Conservation (phyloP, 2,888 invertebrate species). For the Drosophila mettleri region DNA sequence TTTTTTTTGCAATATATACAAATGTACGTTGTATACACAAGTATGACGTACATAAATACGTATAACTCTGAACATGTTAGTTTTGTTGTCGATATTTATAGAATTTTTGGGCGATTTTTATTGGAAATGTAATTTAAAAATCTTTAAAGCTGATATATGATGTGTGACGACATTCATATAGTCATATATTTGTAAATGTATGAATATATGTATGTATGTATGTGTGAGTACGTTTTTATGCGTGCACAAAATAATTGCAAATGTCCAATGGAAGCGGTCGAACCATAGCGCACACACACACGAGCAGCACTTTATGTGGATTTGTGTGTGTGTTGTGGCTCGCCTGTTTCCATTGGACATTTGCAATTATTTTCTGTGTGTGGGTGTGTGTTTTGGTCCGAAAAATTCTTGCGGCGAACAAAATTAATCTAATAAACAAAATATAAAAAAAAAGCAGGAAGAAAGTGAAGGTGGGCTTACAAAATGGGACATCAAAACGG, state of each 20-base stretch:
- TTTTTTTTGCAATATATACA: too few relatives aligned
- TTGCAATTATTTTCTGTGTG: too few relatives aligned
- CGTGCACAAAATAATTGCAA: slow-evolving; percentile 21
- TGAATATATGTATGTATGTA: background rate
- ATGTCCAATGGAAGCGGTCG: slow-evolving; percentile 14
- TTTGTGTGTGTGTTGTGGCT: too few relatives aligned
- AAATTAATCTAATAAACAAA: slow-evolving; percentile 8
- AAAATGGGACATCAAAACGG: background rate
- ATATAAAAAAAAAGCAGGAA: background rate
- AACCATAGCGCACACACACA: slow-evolving; percentile 5
- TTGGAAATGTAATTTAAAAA: slow-evolving; percentile 56
- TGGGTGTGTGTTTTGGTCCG: too few relatives aligned
- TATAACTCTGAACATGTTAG: background rate
- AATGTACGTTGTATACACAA: slow-evolving; percentile 1
- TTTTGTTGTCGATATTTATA: slow-evolving; percentile 53
- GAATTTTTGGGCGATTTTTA: slow-evolving; percentile 56
- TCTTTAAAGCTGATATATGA: slow-evolving; percentile 43
- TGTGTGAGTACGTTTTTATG: background rate
- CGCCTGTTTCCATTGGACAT: too few relatives aligned
- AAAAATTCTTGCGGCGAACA: slow-evolving; percentile 6
- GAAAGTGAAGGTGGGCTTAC: background rate
- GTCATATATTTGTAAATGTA: background rate
- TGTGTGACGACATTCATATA: slow-evolving; percentile 25
- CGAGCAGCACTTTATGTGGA: too few relatives aligned
- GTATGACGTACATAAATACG: slow-evolving; percentile 4